Evolutionary conservation across 2,113 vertebrate species (phyloP).

Genomic region (Suncus etruscus): DNA sequence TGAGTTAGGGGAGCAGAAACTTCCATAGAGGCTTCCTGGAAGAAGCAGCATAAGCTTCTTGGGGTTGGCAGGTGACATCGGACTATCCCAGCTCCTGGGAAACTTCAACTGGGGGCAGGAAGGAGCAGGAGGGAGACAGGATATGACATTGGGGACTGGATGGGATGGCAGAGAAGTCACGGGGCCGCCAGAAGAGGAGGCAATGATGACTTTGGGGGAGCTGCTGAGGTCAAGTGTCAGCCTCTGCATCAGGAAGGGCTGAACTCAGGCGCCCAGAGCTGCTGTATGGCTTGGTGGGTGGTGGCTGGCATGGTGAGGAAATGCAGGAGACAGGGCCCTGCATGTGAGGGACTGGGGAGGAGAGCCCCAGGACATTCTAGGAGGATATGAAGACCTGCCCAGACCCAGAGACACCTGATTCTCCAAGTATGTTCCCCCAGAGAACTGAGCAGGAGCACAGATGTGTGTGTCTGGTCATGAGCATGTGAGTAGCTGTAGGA

Average conservation of each 20-base stretch:
- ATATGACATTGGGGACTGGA: neutral
- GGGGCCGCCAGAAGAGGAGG: no score
- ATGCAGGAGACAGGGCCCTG: no score
- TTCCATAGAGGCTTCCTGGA: slow-evolving; percentile 31
- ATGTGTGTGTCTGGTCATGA: no score
- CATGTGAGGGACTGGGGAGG: no score
- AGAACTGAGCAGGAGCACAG: neutral
- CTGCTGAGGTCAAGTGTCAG: no score
- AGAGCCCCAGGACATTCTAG: no score
- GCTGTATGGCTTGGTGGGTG: neutral
- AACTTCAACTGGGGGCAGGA: neutral
- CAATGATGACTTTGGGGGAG: no score
- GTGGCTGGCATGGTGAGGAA: neutral
- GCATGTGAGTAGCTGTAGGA: no score
- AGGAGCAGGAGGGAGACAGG: neutral
- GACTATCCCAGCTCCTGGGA: no score
- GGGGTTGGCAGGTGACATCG: neutral
- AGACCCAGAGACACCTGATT: neutral
- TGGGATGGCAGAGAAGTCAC: no score
- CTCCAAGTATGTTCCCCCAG: neutral
- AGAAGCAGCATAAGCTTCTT: neutral
- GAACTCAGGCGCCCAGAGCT: neutral
- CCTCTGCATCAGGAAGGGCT: neutral
- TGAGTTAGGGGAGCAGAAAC: no score
- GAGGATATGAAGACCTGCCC: neutral